Evolutionary conservation across 2,797 vertebrate species (phyloP), one percentile per base, ranked within the genome.

Genomic region (Manis javanica): DNA sequence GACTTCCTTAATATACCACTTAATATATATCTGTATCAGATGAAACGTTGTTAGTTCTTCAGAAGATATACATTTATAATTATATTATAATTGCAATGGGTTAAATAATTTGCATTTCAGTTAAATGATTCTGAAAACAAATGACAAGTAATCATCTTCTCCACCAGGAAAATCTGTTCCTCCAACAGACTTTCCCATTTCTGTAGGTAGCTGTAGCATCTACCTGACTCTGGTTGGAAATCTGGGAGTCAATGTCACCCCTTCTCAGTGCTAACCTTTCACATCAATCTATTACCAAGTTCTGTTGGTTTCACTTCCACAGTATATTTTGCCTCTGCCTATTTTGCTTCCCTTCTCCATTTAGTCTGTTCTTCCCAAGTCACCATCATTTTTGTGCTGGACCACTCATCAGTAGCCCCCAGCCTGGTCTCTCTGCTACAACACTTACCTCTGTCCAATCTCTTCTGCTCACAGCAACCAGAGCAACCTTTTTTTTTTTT

Each of bases 101-200:
- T 82, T 92, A 85, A 74, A 90, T 83, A 16, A n/a, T 85, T 93
- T 95, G 79, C 63, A 49, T 79, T 90, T 93, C 69, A 94, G 64
- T 63, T 84, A 83, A 95, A 66, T 19, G 23, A 64, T 91, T 94
- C 84, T 90, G 37, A 97, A 96, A 94, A 74, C 77, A 94, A 93
- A 90, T 90, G 55, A 55, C 23, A 74, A 3, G 69, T 55, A 49
- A 55, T 81, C 57, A 46, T 78, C 63, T 88, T 90, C 63, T 26
- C 31, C 77, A 63, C 63, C 29, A 53, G 3, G 37, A 39, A 39
- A 87, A 87, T 72, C 69, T 68, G 23, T 84, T 79, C 24, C 12
- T 87, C 77, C 84, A 61, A 14, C 29, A 66, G 87, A 85, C 46
- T 75, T 89, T 85, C 61, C 75, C 74, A 77, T 89, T 72, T 71